Conservation (phyloP, 2,797 vertebrate species). For the Lemur catta region DNA sequence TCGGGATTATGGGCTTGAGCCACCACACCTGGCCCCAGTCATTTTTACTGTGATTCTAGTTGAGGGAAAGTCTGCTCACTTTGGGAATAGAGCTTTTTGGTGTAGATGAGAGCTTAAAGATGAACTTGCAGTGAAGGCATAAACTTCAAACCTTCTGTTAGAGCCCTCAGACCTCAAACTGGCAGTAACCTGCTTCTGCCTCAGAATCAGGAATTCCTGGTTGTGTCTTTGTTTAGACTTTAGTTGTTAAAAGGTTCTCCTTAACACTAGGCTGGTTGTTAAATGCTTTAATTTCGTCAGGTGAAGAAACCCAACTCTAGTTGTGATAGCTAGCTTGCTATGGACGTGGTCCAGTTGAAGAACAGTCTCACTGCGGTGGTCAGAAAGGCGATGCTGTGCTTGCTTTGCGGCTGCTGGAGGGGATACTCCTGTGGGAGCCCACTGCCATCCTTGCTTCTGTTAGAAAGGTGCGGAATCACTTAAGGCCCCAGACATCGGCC, state of each 20-base stretch:
- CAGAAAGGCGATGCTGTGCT: neutral
- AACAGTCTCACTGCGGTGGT: neutral
- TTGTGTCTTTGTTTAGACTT: constrained; percentile 23
- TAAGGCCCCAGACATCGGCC: neutral
- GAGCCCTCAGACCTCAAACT: neutral
- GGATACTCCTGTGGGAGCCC: neutral
- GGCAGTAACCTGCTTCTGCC: neutral
- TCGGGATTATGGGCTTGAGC: neutral
- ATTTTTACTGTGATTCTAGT: neutral
- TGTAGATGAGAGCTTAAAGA: neutral
- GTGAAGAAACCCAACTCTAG: neutral
- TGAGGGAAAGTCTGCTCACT: neutral
- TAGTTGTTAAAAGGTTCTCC: neutral
- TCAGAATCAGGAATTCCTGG: neutral
- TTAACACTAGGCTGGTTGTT: neutral
- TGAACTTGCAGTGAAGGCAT: neutral
- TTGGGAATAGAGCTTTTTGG: neutral
- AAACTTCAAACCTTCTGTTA: neutral
- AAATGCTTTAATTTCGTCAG: neutral
- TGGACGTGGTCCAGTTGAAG: neutral
- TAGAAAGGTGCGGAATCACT: neutral
- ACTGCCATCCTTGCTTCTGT: neutral
- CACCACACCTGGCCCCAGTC: neutral
- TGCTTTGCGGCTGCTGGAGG: neutral
- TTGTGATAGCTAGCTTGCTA: neutral